Evolutionary conservation across 2,113 vertebrate genomes (phyloP).

Genomic region (Chinchilla lanigera): DNA sequence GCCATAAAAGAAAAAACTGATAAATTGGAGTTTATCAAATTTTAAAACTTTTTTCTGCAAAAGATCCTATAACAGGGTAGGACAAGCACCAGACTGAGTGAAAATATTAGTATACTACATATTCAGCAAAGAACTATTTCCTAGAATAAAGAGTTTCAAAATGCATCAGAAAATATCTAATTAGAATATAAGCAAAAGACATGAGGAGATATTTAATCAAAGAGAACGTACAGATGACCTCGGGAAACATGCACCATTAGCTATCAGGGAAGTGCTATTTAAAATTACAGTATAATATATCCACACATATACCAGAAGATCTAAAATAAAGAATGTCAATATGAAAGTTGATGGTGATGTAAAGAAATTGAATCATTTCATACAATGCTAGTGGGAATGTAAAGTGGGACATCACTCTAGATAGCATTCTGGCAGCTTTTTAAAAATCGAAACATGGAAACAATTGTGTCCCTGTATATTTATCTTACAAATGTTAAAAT

Average conservation of each 20-base stretch:
- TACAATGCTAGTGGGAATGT: background rate
- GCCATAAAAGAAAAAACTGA: constrained; percentile 1
- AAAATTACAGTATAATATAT: background rate
- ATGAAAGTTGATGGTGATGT: background rate
- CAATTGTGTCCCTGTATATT: background rate
- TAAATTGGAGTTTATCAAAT: background rate
- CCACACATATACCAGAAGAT: background rate
- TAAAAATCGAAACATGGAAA: background rate
- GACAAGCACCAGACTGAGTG: background rate
- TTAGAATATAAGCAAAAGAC: background rate
- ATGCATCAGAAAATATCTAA: background rate
- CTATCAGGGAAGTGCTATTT: background rate
- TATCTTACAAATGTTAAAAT: background rate
- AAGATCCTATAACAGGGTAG: background rate
- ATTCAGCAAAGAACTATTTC: background rate
- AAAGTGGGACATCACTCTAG: background rate
- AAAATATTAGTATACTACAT: background rate
- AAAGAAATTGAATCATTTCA: background rate
- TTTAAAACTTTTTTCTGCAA: background rate
- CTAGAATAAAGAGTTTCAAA: background rate
- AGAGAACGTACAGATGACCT: background rate
- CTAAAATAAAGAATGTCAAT: background rate
- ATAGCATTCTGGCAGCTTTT: constrained; percentile 11
- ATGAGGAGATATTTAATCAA: background rate
- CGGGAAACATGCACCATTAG: background rate